Evolutionary conservation across 2,888 invertebrate genomes (phyloP), one percentile per base, ranked within the genome.

Genomic region (Napeogenes inachia): DNA sequence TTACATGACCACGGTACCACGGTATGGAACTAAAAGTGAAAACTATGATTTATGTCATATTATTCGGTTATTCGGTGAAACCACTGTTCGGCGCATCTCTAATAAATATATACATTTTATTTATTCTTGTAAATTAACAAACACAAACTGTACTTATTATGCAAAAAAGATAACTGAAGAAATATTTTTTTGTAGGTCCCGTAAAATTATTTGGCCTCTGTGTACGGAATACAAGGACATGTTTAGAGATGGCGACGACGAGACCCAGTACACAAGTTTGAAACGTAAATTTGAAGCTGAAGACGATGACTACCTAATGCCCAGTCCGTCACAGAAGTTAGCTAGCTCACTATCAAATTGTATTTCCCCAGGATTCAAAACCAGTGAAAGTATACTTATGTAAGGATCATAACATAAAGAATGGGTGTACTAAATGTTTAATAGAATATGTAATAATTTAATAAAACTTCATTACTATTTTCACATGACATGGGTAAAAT

Each of bases 211-310:
- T 62, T 86, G 88, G 84, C 91, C 91, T 0, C 75, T 91, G 4
- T 92, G 92, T 75, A 84, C 89, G 71, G 91, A 91, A 67, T 92
- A 92, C 72, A 89, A 91, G 74, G 89, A 90, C 68, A 84, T 85
- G 75, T 68, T 80, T 5, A 86, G 81, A 13, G 82, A 84, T 10
- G 82, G 82, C 2, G 84, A 84, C 8, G 84, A 83, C 13, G 84
- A 85, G 63, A 85, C 82, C 0, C 89, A 90, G 64, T 87, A 85
- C 70, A 73, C 82, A 0, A 80, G 79, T 46, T 79, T 85, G 76
- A 86, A 83, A 70, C 79, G 79, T 56, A 89, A 86, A 70, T 65
- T 84, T 21, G 87, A 85, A 30, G 71, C 76, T 0, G 91, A 91
- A 56, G 91, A 91, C 4, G 91, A 91, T 50, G 91, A 91, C 66